Percentiles rank a stretch among this genome's conserved stretches.
phyloP scores from a whole-genome alignment of 2,113 vertebrate species.

The Leptobrachium leishanense region DNA sequence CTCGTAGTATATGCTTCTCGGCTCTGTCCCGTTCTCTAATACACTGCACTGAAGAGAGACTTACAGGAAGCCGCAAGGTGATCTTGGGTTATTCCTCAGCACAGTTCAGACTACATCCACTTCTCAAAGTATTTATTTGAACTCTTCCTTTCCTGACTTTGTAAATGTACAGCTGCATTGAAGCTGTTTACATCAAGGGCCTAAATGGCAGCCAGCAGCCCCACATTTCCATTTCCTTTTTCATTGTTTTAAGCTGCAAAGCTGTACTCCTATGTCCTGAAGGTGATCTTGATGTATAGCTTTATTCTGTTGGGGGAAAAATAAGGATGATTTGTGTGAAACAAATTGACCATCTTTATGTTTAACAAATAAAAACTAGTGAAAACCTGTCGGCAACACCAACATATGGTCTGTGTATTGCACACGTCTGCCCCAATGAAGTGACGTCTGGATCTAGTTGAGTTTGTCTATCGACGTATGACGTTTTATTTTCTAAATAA shows the following conservation, averaged over 20 bases:
- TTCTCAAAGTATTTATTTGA: constrained; percentile 64
- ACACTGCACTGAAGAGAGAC: too few species aligned
- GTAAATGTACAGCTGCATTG: constrained; percentile 60
- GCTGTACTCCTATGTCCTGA: constrained; percentile 41
- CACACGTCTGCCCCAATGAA: too few species aligned
- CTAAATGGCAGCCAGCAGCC: constrained; percentile 54
- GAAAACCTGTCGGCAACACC: too few species aligned
- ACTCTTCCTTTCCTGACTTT: constrained; percentile 59
- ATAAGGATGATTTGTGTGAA: not conserved
- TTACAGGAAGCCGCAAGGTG: too few species aligned
- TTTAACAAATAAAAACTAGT: too few species aligned
- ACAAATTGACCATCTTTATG: not conserved
- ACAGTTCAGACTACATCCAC: constrained; percentile 51
- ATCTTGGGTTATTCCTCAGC: not conserved
- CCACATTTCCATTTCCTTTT: constrained; percentile 63
- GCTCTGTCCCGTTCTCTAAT: too few species aligned
- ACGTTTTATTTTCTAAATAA: too few species aligned
- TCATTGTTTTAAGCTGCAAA: constrained; percentile 53
- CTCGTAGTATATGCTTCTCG: too few species aligned
- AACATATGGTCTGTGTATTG: too few species aligned
- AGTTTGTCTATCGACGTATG: too few species aligned
- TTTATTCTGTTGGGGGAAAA: not conserved
- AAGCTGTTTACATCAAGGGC: constrained; percentile 59
- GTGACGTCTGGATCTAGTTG: too few species aligned
- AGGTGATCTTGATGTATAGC: constrained; percentile 31